These are phyloP conservation scores for Cyrtonyx montezumae DNA, from an alignment of 2,113 vertebrate genomes.

Conservation along the genomic window DNA sequence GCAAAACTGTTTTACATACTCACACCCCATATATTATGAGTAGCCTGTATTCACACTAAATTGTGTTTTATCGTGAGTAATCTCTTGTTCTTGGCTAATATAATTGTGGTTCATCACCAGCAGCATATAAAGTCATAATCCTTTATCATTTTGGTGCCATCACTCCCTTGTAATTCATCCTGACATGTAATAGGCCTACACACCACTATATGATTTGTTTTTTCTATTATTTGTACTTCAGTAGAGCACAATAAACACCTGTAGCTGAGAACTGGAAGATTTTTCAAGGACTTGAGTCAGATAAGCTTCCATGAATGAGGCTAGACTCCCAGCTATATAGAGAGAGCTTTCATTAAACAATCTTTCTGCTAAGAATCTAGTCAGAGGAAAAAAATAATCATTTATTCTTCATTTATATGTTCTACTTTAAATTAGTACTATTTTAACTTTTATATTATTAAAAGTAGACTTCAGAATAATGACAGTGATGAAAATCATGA, in stretches of 20 bases:
- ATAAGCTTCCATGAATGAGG: background rate
- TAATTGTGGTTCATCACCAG: slow-evolving; percentile 13
- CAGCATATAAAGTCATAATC: background rate
- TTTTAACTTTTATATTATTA: background rate
- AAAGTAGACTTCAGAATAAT: background rate
- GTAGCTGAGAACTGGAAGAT: background rate
- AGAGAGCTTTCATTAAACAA: background rate
- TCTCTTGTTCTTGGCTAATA: background rate
- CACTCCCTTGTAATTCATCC: background rate
- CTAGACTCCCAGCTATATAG: background rate
- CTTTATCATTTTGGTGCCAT: background rate
- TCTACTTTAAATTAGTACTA: background rate
- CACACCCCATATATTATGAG: background rate
- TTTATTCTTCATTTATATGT: background rate
- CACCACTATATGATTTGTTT: background rate
- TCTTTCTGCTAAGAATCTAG: background rate
- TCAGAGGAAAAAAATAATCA: background rate
- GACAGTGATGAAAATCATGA: background rate
- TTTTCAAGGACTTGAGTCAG: background rate
- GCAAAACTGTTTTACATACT: background rate
- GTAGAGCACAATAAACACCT: background rate
- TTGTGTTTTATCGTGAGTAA: slow-evolving; percentile 35
- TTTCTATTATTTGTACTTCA: background rate
- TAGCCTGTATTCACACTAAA: background rate
- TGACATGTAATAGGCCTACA: background rate